phyloP scores from a whole-genome alignment of 2,888 invertebrate genomes.

The Thereva nobilitata region DNA sequence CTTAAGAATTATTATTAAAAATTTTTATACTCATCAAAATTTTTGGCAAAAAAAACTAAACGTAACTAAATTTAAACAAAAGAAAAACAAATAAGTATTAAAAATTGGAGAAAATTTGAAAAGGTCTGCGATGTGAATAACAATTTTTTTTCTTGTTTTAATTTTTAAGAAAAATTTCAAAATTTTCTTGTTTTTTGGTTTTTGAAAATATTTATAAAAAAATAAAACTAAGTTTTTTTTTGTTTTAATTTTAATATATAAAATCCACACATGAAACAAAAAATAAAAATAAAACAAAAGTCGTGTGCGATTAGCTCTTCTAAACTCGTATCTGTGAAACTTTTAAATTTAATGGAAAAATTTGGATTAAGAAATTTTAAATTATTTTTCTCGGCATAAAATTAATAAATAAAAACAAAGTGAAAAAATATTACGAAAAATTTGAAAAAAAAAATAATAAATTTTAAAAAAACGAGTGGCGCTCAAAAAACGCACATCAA shows the following conservation, averaged over 20 bases:
- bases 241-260: constrained; percentile 16
- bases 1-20: neutral
- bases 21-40: constrained; percentile 4
- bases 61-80: constrained; percentile 17
- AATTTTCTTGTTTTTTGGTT: constrained; percentile 11
- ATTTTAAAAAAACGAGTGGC: constrained; percentile 45
- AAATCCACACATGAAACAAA: neutral
- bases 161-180: constrained; percentile 15
- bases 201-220: neutral
- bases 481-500: constrained; percentile 48
- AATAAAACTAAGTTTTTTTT: constrained; percentile 7
- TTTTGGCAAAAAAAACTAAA: constrained; percentile 20
- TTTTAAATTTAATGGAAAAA: constrained; percentile 7
- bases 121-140: constrained; percentile 26
- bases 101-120: constrained; percentile 18
- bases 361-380: constrained; percentile 36
- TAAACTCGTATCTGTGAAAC: constrained; percentile 46
- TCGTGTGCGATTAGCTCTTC: constrained; percentile 35
- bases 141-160: neutral
- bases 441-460: constrained; percentile 37
- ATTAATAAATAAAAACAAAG: constrained; percentile 14
- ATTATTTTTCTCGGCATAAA: too few species aligned
- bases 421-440: constrained; percentile 39
- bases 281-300: neutral
- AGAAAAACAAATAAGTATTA: constrained; percentile 11